These are phyloP conservation scores for Pitta sordida DNA, from an alignment of 2,113 vertebrate species.

Conservation along the genomic window DNA sequence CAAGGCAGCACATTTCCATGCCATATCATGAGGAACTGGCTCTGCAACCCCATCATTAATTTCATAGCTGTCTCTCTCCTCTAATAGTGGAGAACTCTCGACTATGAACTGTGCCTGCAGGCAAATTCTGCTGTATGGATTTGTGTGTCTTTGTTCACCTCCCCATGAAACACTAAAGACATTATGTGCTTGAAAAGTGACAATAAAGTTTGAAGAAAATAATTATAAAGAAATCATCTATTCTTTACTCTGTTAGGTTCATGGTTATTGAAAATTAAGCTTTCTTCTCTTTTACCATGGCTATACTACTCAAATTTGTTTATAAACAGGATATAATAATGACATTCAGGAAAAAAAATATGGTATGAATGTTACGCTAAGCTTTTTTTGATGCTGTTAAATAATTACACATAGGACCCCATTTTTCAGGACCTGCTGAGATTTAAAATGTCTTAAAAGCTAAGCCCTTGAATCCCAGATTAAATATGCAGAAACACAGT, in stretches of 20 bases:
- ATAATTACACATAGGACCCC: neutral
- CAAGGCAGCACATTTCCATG: conserved; percentile 40
- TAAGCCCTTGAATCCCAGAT: neutral
- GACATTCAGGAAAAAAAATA: neutral
- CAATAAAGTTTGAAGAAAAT: neutral
- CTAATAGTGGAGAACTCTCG: neutral
- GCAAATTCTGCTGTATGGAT: neutral
- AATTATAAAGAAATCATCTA: neutral
- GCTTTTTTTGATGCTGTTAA: neutral
- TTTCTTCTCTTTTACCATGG: neutral
- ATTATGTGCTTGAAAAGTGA: neutral
- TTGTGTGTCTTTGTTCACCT: conserved; percentile 4
- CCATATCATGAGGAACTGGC: neutral
- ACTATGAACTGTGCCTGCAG: neutral
- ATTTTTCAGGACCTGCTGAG: neutral
- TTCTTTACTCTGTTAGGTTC: neutral
- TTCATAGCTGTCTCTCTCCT: neutral
- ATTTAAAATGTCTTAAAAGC: neutral
- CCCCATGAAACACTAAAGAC: neutral
- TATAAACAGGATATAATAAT: neutral
- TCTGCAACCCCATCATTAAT: conserved; percentile 5
- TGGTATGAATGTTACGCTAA: neutral
- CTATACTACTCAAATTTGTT: neutral
- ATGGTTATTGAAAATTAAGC: neutral
- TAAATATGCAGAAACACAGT: neutral